These are phyloP conservation scores for Drosophila elegans DNA, from an alignment of 1,140 invertebrate species.

Conservation along the genomic window DNA sequence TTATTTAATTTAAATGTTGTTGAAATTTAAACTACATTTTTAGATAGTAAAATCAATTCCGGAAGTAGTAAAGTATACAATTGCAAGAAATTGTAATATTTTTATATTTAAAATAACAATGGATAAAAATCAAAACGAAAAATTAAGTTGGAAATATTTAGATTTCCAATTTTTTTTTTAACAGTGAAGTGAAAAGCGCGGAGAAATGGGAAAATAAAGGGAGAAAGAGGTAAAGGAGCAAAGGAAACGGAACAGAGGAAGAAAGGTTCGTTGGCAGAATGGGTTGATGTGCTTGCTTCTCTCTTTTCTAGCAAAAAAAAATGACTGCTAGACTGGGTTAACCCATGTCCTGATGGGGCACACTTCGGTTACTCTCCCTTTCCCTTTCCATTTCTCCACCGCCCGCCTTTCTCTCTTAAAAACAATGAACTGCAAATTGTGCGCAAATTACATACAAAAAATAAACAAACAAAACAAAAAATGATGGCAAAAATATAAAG, in stretches of 20 bases:
- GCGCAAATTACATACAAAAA: slow-evolving; percentile 47
- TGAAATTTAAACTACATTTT: no score
- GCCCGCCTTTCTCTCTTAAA: slow-evolving; percentile 27
- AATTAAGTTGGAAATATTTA: no score
- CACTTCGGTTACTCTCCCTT: slow-evolving; percentile 9
- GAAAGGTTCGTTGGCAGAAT: slow-evolving; percentile 1
- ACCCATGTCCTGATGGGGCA: slow-evolving; percentile 33
- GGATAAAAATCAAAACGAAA: no score
- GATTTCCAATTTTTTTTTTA: no score
- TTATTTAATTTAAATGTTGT: no score
- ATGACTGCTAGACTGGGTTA: slow-evolving; percentile 6
- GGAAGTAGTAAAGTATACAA: no score
- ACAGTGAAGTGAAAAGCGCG: slow-evolving; percentile 1
- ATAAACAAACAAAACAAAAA: slow-evolving; percentile 21
- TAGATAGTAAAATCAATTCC: no score
- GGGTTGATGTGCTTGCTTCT: slow-evolving; percentile 5
- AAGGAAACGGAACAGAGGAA: background rate
- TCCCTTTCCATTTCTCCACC: background rate
- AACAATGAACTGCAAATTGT: slow-evolving; percentile 68
- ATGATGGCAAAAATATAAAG: slow-evolving; percentile 16
- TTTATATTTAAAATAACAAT: no score
- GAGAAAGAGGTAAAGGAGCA: no score
- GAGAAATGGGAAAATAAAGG: background rate
- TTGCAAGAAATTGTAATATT: no score
- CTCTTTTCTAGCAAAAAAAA: background rate